These are phyloP conservation scores for Brachystomella parvula DNA, from an alignment of 1,140 invertebrate species.

Conservation along the genomic window DNA sequence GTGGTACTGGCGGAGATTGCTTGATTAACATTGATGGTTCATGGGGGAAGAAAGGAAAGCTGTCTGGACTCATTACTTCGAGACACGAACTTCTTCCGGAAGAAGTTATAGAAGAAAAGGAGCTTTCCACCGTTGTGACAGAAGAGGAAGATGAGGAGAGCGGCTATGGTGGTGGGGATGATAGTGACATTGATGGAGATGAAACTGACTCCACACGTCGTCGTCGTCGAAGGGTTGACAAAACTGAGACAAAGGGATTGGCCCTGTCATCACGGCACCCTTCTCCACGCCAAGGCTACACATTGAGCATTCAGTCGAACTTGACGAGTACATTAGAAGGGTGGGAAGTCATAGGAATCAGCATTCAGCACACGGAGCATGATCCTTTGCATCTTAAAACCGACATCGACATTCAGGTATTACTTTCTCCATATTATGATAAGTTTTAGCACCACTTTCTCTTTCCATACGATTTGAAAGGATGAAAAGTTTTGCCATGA, in stretches of 20 bases:
- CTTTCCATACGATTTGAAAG: neutral
- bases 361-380: conserved; percentile 22
- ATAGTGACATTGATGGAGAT: conserved; percentile 17
- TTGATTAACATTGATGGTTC: conserved; percentile 27
- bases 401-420: conserved; percentile 37
- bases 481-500: neutral
- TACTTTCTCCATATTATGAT: conserved; percentile 5
- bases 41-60: conserved; percentile 19
- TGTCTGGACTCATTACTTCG: conserved; percentile 20
- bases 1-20: conserved; percentile 8
- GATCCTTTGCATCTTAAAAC: conserved; percentile 28
- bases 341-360: conserved; percentile 17
- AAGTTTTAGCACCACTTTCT: conserved; percentile 15
- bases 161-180: conserved; percentile 1
- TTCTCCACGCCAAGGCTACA: neutral
- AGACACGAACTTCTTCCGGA: neutral
- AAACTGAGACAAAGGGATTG: conserved; percentile 14
- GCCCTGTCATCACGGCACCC: neutral
- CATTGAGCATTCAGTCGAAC: conserved; percentile 21
- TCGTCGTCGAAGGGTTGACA: conserved; percentile 7
- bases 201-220: conserved; percentile 7
- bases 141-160: neutral
- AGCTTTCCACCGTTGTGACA: too few species aligned
- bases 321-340: conserved; percentile 16
- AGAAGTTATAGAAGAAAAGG: conserved; percentile 5